phyloP scores from a whole-genome alignment of 1,140 invertebrate species.

The Pseudomyrmex flavicornis region DNA sequence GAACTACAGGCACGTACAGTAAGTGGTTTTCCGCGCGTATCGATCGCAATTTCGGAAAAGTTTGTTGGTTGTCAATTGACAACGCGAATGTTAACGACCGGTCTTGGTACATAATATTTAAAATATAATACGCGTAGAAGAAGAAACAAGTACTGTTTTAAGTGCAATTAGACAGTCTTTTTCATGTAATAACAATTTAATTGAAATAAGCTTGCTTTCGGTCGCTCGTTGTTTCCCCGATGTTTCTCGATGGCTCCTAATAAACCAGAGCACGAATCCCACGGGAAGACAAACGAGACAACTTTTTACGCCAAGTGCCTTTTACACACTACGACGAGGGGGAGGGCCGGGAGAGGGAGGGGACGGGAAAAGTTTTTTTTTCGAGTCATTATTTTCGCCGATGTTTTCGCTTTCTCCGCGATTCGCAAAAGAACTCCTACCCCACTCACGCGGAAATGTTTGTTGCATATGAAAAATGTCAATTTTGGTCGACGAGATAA shows the following conservation, averaged over 20 bases:
- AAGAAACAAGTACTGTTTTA: neutral
- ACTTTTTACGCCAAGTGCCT: slow-evolving; percentile 11
- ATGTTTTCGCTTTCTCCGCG: neutral
- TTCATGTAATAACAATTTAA: slow-evolving; percentile 30
- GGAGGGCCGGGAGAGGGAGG: neutral
- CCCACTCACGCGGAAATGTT: too few relatives aligned
- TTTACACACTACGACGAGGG: neutral
- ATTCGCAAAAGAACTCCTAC: neutral
- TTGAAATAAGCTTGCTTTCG: slow-evolving; percentile 41
- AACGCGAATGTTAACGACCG: too few relatives aligned
- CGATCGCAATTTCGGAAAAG: too few relatives aligned
- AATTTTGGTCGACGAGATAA: neutral
- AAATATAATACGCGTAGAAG: neutral
- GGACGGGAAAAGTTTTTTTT: neutral
- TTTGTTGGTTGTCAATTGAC: too few relatives aligned
- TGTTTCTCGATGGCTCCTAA: slow-evolving; percentile 14
- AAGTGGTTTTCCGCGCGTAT: too few relatives aligned
- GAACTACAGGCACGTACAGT: too few relatives aligned
- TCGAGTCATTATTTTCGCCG: slow-evolving; percentile 19
- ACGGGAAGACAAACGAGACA: slow-evolving; percentile 39
- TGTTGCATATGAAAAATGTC: slow-evolving; percentile 21
- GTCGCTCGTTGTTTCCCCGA: neutral
- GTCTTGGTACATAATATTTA: too few relatives aligned
- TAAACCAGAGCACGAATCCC: slow-evolving; percentile 34
- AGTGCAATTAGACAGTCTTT: slow-evolving; percentile 18